These are phyloP conservation scores for Rhaphigaster nebulosa DNA, from an alignment of 2,888 invertebrate genomes.

Conservation along the genomic window DNA sequence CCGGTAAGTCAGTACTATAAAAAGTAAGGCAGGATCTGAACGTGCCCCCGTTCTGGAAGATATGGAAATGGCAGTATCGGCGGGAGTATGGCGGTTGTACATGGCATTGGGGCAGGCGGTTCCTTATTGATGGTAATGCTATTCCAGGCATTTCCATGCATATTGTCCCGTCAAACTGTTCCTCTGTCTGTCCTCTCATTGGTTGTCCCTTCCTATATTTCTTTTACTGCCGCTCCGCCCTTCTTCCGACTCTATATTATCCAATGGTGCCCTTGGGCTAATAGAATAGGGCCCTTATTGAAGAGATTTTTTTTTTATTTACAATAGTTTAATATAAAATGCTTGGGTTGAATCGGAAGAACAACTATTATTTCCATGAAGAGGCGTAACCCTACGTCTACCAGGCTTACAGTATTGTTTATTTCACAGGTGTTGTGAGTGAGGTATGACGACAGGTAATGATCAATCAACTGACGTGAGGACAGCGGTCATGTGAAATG, in stretches of 20 bases:
- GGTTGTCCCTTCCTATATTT: constrained; percentile 24
- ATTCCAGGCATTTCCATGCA: constrained; percentile 44
- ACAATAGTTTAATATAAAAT: neutral
- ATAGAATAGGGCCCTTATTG: neutral
- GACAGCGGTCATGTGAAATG: too few relatives aligned
- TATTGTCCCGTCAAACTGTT: constrained; percentile 35
- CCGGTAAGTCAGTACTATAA: neutral
- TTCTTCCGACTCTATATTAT: neutral
- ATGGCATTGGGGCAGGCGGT: constrained; percentile 26
- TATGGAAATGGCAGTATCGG: constrained; percentile 44
- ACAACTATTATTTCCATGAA: too few relatives aligned
- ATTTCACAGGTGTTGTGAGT: too few relatives aligned
- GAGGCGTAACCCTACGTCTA: too few relatives aligned
- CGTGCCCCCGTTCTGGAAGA: constrained; percentile 24
- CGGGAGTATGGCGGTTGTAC: constrained; percentile 37
- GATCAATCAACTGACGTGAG: too few relatives aligned
- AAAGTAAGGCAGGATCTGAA: constrained; percentile 35
- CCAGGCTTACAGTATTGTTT: too few relatives aligned
- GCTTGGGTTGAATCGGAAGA: neutral
- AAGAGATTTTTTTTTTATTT: neutral
- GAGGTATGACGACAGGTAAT: too few relatives aligned
- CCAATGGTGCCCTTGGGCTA: neutral
- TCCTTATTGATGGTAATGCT: constrained; percentile 48
- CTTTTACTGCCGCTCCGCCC: neutral
- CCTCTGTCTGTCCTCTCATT: constrained; percentile 42